Percentiles rank a stretch among this genome's conserved stretches.
Evolutionary conservation across 1,140 invertebrate genomes (phyloP).

Genomic region (Laodelphax striatellus): DNA sequence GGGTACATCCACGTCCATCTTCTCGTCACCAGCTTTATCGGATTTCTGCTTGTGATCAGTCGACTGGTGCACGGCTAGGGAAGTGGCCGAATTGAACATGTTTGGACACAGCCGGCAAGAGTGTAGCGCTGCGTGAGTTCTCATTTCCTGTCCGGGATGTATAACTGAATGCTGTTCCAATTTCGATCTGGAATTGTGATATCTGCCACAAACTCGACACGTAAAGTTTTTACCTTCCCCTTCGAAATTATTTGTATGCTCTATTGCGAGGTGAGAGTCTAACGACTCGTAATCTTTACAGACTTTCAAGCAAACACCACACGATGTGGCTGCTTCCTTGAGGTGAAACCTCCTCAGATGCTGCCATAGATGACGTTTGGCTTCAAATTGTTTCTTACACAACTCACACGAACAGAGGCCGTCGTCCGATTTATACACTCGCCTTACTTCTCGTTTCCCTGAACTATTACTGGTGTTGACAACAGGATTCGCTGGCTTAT

Average conservation of each 20-base stretch:
- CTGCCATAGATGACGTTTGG: slow-evolving; percentile 49
- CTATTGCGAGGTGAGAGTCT: slow-evolving; percentile 38
- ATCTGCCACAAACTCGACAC: slow-evolving; percentile 44
- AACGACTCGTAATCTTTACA: slow-evolving; percentile 38
- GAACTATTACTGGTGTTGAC: no score
- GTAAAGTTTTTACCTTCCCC: slow-evolving; percentile 46
- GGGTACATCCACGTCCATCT: slow-evolving; percentile 24
- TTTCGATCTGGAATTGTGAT: slow-evolving; percentile 47
- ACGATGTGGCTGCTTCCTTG: slow-evolving; percentile 42
- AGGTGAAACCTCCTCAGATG: slow-evolving; percentile 47
- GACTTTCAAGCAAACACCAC: slow-evolving; percentile 45
- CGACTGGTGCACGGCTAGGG: background rate
- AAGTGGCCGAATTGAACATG: slow-evolving; percentile 18
- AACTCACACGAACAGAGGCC: slow-evolving; percentile 35
- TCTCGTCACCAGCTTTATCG: slow-evolving; percentile 18
- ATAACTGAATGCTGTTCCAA: slow-evolving; percentile 43
- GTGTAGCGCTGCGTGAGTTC: slow-evolving; percentile 22
- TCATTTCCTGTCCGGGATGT: slow-evolving; percentile 36
- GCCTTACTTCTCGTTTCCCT: slow-evolving; percentile 8
- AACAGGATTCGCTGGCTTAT: background rate
- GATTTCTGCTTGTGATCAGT: background rate
- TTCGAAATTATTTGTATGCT: slow-evolving; percentile 35
- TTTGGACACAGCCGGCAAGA: background rate
- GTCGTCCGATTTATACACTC: slow-evolving; percentile 18
- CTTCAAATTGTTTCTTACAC: slow-evolving; percentile 46